A percentile compares a stretch with the other conserved stretches of the same genome.
Conservation (phyloP, 2,888 invertebrate genomes). For the Psococerastis gibbosa region DNA sequence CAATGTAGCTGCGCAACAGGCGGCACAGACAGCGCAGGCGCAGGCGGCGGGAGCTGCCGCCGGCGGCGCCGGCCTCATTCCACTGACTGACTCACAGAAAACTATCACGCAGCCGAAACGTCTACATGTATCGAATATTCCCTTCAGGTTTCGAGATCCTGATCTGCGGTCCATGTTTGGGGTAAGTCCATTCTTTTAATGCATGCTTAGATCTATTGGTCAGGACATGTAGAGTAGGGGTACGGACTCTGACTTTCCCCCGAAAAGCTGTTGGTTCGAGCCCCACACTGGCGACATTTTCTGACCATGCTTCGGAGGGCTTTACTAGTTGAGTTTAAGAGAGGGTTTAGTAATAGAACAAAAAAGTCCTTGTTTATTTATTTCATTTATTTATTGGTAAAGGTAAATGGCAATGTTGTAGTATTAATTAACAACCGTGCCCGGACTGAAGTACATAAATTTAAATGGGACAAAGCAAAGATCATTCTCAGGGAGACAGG, state of each 20-base stretch:
- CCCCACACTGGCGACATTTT: no score
- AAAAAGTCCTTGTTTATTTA: no score
- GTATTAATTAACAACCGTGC: neutral
- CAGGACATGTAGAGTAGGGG: no score
- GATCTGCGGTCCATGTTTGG: slow-evolving; percentile 97
- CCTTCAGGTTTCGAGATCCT: slow-evolving; percentile 97
- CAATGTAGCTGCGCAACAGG: slow-evolving; percentile 23
- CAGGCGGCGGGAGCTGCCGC: slow-evolving; percentile 15
- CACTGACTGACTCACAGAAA: slow-evolving; percentile 28
- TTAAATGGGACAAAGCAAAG: slow-evolving; percentile 4
- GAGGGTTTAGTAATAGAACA: no score
- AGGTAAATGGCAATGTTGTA: no score
- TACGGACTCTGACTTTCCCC: no score
- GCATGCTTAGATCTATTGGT: slow-evolving; percentile 9
- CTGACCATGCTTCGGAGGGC: no score
- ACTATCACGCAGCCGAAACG: slow-evolving; percentile 73
- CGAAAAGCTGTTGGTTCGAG: no score
- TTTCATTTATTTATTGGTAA: no score
- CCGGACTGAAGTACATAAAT: neutral
- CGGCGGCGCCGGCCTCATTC: slow-evolving; percentile 19
- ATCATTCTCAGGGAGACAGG: no score
- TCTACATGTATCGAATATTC: slow-evolving; percentile 98
- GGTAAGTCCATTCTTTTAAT: slow-evolving; percentile 46
- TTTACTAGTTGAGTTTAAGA: no score
- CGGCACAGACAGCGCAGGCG: slow-evolving; percentile 15